Percentiles rank a stretch among this genome's conserved stretches.
These are phyloP conservation scores for Hofmannophila pseudospretella DNA, from an alignment of 2,888 invertebrate species.

Conservation along the genomic window DNA sequence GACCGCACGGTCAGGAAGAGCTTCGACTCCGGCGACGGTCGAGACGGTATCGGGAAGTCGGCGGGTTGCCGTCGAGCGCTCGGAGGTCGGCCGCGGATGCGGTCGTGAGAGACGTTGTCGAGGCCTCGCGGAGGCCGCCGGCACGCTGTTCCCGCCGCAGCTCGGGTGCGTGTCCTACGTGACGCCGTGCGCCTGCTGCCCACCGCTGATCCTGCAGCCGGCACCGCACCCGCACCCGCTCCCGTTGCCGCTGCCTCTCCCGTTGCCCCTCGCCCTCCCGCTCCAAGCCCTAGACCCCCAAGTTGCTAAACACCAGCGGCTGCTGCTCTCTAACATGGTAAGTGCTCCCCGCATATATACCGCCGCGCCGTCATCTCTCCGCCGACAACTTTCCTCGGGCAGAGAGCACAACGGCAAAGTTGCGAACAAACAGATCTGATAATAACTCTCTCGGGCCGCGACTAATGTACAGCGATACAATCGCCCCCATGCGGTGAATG, in stretches of 20 bases:
- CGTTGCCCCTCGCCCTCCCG: conserved; percentile 66
- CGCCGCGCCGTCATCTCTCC: conserved; percentile 25
- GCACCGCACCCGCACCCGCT: conserved; percentile 62
- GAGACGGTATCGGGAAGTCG: conserved; percentile 41
- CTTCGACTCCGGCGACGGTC: conserved; percentile 24
- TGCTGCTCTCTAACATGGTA: conserved; percentile 78
- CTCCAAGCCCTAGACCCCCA: conserved; percentile 71
- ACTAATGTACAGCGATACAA: conserved; percentile 47
- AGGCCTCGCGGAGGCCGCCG: conserved; percentile 77
- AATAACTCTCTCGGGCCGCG: conserved; percentile 49
- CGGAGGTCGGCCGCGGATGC: conserved; percentile 69
- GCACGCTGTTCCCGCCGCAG: conserved; percentile 78
- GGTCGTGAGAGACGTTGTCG: conserved; percentile 69
- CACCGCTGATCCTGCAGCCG: conserved; percentile 69
- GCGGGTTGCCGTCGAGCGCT: conserved; percentile 64
- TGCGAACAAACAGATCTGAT: conserved; percentile 54
- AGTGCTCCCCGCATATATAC: conserved; percentile 47
- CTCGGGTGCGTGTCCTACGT: conserved; percentile 76
- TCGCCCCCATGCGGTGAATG: conserved; percentile 29
- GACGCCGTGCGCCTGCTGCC: conserved; percentile 74
- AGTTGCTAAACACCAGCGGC: conserved; percentile 71
- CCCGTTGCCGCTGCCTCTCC: conserved; percentile 65
- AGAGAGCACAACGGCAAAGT: conserved; percentile 40
- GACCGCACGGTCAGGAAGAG: conserved; percentile 27
- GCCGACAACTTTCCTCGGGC: conserved; percentile 43